Evolutionary conservation across 2,888 invertebrate genomes (phyloP), one percentile per base, ranked within the genome.

Genomic region (Cartodere bifasciata): DNA sequence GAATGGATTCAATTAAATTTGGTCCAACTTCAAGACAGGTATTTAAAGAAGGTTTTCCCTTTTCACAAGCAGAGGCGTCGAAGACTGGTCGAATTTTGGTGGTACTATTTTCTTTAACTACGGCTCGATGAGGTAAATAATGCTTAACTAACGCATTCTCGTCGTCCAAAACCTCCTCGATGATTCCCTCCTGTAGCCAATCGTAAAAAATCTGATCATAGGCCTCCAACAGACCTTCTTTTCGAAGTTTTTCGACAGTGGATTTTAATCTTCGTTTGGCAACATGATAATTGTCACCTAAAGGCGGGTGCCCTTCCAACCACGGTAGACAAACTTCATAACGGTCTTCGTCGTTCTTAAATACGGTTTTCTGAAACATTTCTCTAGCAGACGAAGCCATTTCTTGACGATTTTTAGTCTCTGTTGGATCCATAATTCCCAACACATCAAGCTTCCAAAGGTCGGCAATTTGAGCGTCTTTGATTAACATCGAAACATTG

Each of bases 301-400:
- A 26, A 4, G 43, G 46, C 1, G 49, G 47, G 34, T 52, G 51
- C 26, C 43, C 46, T 10, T 48, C 45, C 11, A 46, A 39, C 50
- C 51, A 53, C 5, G 55, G 53, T 7, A 55, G 35, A 13, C 32
- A 23, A 2, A 55, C 48, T 30, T 48, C 48, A 36, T 52, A 57
- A 2, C 53, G 38, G 4, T 48, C 46, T 9, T 48, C 41, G 3
- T 36, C 23, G 17, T 47, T 44, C 1, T 43, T 23, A 1, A 4
- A 28, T 3, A 53, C 44, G 1, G 49, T 55, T 14, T 47, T 35
- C 7, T 37, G 11, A 39, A 53, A 54, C 25, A 43, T 31, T 3
- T 46, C 29, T 32, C 36, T 43, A 1, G 48, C 43, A 4, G 34
- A 38, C 20, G 33, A 15, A 16, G 46, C 43, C 4, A 30, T 35